A percentile compares a stretch with the other conserved stretches of the same genome.
These are phyloP conservation scores for Siniperca scherzeri DNA, from an alignment of 2,797 vertebrate genomes.

Conservation along the genomic window DNA sequence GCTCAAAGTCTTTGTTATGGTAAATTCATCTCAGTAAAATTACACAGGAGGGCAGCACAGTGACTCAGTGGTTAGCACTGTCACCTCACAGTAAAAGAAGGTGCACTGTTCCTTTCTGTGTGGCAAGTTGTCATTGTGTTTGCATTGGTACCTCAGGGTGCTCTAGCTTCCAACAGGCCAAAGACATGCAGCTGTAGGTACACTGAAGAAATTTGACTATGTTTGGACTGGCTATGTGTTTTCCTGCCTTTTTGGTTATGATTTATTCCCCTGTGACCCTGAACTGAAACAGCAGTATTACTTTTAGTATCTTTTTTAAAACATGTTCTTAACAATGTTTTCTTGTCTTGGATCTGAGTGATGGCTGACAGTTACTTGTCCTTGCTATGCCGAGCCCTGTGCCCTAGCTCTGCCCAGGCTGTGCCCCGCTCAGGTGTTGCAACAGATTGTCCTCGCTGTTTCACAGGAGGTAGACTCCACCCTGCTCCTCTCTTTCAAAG, in stretches of 20 bases:
- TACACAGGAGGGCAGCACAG: conserved; percentile 46
- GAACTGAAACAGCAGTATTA: conserved; percentile 14
- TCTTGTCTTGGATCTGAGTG: conserved; percentile 37
- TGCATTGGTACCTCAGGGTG: conserved; percentile 40
- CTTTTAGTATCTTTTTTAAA: not conserved
- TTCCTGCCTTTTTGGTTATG: not conserved
- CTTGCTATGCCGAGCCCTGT: conserved; percentile 46
- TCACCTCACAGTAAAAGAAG: conserved; percentile 33
- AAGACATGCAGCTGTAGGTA: conserved; percentile 17
- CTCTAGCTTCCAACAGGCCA: conserved; percentile 23
- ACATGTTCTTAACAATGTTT: not conserved
- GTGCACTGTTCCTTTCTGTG: conserved; percentile 29
- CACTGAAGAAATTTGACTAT: not conserved
- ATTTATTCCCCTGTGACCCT: not conserved
- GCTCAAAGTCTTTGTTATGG: conserved; percentile 71
- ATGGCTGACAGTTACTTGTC: conserved; percentile 39
- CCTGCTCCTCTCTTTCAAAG: conserved; percentile 51
- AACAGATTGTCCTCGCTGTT: conserved; percentile 75
- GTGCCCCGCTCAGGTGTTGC: conserved; percentile 69
- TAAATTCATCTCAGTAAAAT: conserved; percentile 67
- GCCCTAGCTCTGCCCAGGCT: conserved; percentile 40
- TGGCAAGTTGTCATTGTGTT: conserved; percentile 44
- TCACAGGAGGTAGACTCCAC: conserved; percentile 69
- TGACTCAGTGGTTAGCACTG: conserved; percentile 38
- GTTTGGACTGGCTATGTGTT: not conserved